Evolutionary conservation across 2,888 invertebrate species (phyloP), one percentile per base, ranked within the genome.

Genomic region (Caenorhabditis sinica): DNA sequence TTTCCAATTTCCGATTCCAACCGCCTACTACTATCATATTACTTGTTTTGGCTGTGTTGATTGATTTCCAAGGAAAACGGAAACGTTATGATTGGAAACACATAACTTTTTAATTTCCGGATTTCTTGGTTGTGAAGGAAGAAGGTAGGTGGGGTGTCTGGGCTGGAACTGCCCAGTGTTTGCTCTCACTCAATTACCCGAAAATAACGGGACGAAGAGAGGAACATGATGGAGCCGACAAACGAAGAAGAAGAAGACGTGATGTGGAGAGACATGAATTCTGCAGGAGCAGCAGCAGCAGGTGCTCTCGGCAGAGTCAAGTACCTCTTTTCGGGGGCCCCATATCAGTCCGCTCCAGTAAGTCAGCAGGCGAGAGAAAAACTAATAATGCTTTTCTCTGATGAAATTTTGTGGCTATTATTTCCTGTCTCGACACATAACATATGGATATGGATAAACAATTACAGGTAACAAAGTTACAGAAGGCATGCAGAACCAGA

Each of bases 291-390:
- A 63, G 63, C 23, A 63, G 30, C 23, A 51, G 69, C 66, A 63
- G 80, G 72, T 72, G 80, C 72, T 80, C 72, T 65, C 72, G 72
- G 28, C 49, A 49, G 65, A 80, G 80, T 80, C 72, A 80, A 80
- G 72, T 65, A 61, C 69, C 77, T 77, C 68, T 68, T 60, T 36
- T 75, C 40, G 40, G 40, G 51, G 56, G 53, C 33, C 51, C 68
- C 68, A 63, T 77, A 77, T 77, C 77, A 77, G 56, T 56, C 56
- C 40, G 40, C 40, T 2, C 40, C 40, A 40, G 40, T 40, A 40
- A 40, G 40, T 40, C 13, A 33, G 33, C 33, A 40, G 28, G 25
- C 56, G 15, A 30, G 56, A 58, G 65, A 73, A 80, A 79, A 80
- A 80, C 80, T 72, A 80, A 80, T 80, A 80, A 65, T 72, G 2